phyloP scores from a whole-genome alignment of 2,113 vertebrate species.

The Butorides virescens region DNA sequence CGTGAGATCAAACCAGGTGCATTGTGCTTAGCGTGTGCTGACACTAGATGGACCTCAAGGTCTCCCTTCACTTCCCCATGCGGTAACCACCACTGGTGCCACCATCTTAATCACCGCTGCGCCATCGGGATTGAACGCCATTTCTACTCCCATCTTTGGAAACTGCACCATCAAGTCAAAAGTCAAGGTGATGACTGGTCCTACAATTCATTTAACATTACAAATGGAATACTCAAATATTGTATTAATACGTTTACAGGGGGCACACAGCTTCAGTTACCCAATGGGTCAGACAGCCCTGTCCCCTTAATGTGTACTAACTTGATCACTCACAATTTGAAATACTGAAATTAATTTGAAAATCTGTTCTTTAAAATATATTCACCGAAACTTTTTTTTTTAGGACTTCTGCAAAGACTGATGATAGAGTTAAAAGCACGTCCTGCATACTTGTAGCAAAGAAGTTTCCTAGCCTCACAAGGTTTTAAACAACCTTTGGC shows the following conservation, averaged over 20 bases:
- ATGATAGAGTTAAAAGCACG: not conserved
- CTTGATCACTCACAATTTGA: not conserved
- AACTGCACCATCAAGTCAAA: not conserved
- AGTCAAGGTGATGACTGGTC: not conserved
- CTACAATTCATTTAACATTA: not conserved
- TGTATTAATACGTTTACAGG: not conserved
- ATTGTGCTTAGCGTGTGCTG: not conserved
- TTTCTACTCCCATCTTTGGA: not conserved
- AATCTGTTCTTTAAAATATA: not conserved
- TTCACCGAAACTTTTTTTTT: not conserved
- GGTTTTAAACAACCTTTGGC: not conserved
- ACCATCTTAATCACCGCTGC: fast-evolving
- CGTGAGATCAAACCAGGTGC: not conserved
- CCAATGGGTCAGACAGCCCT: not conserved
- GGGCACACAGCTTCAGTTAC: not conserved
- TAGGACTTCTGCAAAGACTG: not conserved
- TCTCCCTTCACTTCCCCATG: fast-evolving
- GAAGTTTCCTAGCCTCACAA: not conserved
- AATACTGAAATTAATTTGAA: not conserved
- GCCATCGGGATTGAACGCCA: not conserved
- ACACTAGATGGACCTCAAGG: not conserved
- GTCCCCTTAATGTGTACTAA: not conserved
- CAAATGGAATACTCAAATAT: not conserved
- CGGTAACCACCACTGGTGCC: not conserved
- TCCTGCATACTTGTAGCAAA: not conserved